Percentiles rank a stretch among this genome's conserved stretches.
These are phyloP conservation scores for Smittia sp. DNA, from an alignment of 2,888 invertebrate genomes.

Conservation along the genomic window DNA sequence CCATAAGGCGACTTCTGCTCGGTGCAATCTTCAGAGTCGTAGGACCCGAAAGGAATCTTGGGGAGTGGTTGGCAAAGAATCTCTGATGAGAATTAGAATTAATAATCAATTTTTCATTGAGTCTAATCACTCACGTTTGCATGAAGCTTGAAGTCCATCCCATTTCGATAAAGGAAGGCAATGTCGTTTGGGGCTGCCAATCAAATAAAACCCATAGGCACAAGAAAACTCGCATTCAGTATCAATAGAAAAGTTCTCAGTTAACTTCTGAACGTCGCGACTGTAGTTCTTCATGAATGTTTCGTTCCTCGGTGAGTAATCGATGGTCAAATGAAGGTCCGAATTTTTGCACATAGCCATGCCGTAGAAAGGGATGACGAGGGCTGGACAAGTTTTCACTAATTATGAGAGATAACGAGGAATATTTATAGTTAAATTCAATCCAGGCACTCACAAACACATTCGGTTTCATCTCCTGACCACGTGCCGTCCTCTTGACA, in stretches of 20 bases:
- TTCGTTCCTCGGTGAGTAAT: slow-evolving; percentile 46
- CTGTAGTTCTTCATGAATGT: slow-evolving; percentile 45
- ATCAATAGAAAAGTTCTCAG: slow-evolving; percentile 57
- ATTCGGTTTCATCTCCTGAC: slow-evolving; percentile 63
- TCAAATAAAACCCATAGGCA: slow-evolving; percentile 60
- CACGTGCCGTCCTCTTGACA: slow-evolving; percentile 65
- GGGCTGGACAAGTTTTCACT: slow-evolving; percentile 63
- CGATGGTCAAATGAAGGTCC: slow-evolving; percentile 47
- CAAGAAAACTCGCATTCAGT: slow-evolving; percentile 65
- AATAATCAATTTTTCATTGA: background rate
- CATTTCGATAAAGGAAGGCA: slow-evolving; percentile 67
- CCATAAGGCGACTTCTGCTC: slow-evolving; percentile 58
- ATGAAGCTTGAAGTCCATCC: slow-evolving; percentile 65
- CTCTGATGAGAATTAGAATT: slow-evolving; percentile 47
- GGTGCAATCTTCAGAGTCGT: slow-evolving; percentile 58
- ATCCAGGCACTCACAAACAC: slow-evolving; percentile 57
- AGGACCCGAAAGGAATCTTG: slow-evolving; percentile 56
- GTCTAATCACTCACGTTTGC: slow-evolving; percentile 59
- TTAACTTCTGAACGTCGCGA: slow-evolving; percentile 44
- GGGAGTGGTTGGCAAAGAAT: slow-evolving; percentile 56
- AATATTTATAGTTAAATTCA: slow-evolving; percentile 32
- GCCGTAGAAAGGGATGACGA: slow-evolving; percentile 59
- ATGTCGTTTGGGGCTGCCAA: slow-evolving; percentile 62
- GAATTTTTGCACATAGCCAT: slow-evolving; percentile 56
- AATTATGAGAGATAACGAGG: slow-evolving; percentile 43